Conservation (phyloP, 2,888 invertebrate species). For the Drosophila recens region DNA sequence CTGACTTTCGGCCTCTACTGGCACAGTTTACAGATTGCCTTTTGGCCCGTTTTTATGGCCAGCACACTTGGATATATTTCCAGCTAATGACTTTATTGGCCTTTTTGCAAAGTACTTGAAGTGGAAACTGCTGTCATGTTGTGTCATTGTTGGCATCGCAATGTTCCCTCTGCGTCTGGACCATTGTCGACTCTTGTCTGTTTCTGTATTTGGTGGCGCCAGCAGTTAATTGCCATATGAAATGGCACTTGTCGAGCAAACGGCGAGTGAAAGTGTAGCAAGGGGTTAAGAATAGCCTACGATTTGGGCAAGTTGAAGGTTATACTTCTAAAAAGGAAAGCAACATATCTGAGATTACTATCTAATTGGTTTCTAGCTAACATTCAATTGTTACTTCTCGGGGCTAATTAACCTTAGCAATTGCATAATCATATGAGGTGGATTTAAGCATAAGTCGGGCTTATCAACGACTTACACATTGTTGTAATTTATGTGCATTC, state of each 20-base stretch:
- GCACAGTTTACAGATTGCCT: conserved; percentile 37
- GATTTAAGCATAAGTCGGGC: conserved; percentile 27
- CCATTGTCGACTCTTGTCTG: conserved; percentile 55
- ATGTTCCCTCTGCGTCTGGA: conserved; percentile 25
- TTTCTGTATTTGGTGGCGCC: conserved; percentile 73
- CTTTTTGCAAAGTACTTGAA: conserved; percentile 63
- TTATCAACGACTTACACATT: conserved; percentile 60
- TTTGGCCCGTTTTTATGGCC: conserved; percentile 49
- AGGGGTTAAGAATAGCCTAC: conserved; percentile 52
- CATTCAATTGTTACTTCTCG: conserved; percentile 18
- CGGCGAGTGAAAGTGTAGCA: conserved; percentile 71
- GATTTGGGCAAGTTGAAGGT: conserved; percentile 23
- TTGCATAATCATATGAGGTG: conserved; percentile 40
- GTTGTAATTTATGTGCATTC: conserved; percentile 68
- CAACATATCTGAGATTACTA: not conserved
- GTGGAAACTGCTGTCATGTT: conserved; percentile 73
- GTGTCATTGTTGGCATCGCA: conserved; percentile 73
- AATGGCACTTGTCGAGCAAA: conserved; percentile 44
- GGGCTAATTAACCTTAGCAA: conserved; percentile 20
- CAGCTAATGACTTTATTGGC: conserved; percentile 77
- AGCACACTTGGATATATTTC: conserved; percentile 35
- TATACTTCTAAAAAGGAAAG: conserved; percentile 1
- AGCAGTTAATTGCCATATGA: conserved; percentile 71
- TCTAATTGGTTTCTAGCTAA: conserved; percentile 25
- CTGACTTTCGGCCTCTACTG: conserved; percentile 49